phyloP scores from a whole-genome alignment of 2,113 vertebrate genomes.

The Dendropsophus ebraccatus region DNA sequence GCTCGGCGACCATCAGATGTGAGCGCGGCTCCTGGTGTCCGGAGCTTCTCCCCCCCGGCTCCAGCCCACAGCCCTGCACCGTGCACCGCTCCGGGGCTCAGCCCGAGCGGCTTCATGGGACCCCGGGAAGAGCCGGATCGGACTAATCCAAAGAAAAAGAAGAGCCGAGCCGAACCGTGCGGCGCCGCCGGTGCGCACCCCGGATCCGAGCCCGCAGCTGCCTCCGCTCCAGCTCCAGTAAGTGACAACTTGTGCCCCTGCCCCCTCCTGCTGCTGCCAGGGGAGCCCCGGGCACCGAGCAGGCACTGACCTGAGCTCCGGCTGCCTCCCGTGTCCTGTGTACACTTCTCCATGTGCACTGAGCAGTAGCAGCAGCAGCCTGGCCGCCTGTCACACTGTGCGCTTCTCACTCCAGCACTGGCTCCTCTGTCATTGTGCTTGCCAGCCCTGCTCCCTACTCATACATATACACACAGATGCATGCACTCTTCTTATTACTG shows the following conservation, averaged over 20 bases:
- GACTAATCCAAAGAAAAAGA: slow-evolving; percentile 57
- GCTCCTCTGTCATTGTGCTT: slow-evolving; percentile 21
- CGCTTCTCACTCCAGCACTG: background rate
- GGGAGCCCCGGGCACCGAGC: slow-evolving; percentile 62
- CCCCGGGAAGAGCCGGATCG: slow-evolving; percentile 63
- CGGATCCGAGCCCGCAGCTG: slow-evolving; percentile 71
- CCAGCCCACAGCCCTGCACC: slow-evolving; percentile 69
- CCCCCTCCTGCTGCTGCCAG: slow-evolving; percentile 53
- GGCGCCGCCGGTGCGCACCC: slow-evolving; percentile 65
- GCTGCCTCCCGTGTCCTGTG: slow-evolving; percentile 19
- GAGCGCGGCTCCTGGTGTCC: slow-evolving; percentile 72
- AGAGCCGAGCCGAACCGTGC: slow-evolving; percentile 68
- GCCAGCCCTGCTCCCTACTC: background rate
- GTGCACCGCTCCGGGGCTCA: slow-evolving; percentile 67
- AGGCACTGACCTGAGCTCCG: slow-evolving; percentile 55
- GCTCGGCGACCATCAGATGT: slow-evolving; percentile 98
- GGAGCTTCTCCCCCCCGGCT: slow-evolving; percentile 77
- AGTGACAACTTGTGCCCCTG: slow-evolving; percentile 80
- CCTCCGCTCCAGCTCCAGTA: slow-evolving; percentile 88
- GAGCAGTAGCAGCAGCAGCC: no score
- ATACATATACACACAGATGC: background rate
- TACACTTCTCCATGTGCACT: slow-evolving; percentile 14
- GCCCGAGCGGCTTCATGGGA: slow-evolving; percentile 69
- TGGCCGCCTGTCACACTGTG: background rate
- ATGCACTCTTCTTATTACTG: no score